Percentiles rank a stretch among this genome's conserved stretches.
Evolutionary conservation across 2,888 invertebrate species (phyloP).

Genomic region (Antheraea assamensis): DNA sequence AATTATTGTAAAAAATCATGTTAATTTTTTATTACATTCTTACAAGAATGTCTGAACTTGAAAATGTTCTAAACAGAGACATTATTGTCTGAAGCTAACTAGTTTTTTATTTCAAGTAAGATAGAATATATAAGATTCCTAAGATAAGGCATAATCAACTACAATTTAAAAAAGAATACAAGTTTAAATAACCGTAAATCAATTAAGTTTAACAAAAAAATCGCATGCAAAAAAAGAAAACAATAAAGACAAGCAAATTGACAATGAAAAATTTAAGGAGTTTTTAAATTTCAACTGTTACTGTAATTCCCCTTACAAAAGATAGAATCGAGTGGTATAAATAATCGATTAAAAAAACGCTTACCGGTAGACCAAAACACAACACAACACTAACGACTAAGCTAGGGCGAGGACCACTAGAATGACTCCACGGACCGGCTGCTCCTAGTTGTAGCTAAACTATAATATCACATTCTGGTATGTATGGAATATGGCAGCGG

Average conservation of each 20-base stretch:
- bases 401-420: constrained; percentile 24
- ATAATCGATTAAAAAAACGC: background rate
- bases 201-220: background rate
- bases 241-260: background rate
- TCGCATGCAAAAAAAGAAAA: background rate
- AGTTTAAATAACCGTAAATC: background rate
- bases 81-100: no score
- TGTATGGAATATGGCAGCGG: constrained; percentile 11
- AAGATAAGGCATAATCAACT: no score
- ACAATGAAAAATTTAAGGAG: background rate
- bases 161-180: no score
- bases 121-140: no score
- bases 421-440: constrained; percentile 31
- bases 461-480: constrained; percentile 26
- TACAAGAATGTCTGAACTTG: no score
- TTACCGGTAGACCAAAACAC: constrained; percentile 16
- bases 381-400: constrained; percentile 30
- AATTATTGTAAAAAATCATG: no score
- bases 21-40: no score
- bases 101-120: no score
- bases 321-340: background rate
- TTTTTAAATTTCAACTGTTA: background rate
- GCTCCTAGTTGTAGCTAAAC: constrained; percentile 37
- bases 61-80: no score
- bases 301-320: background rate